Percentiles rank a stretch among this genome's conserved stretches.
These are phyloP conservation scores for Kryptopterus vitreolus DNA, from an alignment of 2,797 vertebrate species.

Conservation along the genomic window DNA sequence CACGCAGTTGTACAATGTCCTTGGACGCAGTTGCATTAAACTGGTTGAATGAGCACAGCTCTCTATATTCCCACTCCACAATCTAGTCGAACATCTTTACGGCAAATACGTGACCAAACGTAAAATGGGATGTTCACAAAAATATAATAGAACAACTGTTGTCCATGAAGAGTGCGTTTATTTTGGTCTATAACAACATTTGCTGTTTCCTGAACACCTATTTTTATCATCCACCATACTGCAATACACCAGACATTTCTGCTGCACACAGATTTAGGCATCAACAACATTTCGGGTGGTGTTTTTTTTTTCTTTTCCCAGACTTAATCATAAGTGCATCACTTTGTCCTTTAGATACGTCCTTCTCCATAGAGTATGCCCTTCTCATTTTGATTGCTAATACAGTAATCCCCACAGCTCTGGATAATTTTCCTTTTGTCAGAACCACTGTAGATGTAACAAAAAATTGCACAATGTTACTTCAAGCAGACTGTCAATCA, in stretches of 20 bases:
- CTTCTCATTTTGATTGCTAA: background rate
- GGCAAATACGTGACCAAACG: too few species aligned
- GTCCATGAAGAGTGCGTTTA: background rate
- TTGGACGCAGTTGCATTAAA: too few species aligned
- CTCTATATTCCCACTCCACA: too few species aligned
- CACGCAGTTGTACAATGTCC: too few species aligned
- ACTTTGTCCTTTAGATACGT: background rate
- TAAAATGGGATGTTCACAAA: too few species aligned
- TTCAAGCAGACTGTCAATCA: conserved; percentile 28
- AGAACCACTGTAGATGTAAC: background rate
- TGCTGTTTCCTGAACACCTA: background rate
- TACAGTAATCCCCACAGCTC: background rate
- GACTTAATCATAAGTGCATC: background rate
- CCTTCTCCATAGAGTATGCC: background rate
- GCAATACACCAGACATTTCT: background rate
- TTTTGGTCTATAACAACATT: conserved; percentile 12
- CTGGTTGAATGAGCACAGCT: too few species aligned
- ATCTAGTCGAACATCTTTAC: too few species aligned
- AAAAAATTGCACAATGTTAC: background rate
- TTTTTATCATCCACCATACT: background rate
- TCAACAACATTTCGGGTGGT: background rate
- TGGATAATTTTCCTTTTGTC: background rate
- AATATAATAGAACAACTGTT: too few species aligned
- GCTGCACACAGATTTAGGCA: background rate
- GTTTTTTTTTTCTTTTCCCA: background rate